phyloP scores from a whole-genome alignment of 2,113 vertebrate genomes.

The Gallinago media region DNA sequence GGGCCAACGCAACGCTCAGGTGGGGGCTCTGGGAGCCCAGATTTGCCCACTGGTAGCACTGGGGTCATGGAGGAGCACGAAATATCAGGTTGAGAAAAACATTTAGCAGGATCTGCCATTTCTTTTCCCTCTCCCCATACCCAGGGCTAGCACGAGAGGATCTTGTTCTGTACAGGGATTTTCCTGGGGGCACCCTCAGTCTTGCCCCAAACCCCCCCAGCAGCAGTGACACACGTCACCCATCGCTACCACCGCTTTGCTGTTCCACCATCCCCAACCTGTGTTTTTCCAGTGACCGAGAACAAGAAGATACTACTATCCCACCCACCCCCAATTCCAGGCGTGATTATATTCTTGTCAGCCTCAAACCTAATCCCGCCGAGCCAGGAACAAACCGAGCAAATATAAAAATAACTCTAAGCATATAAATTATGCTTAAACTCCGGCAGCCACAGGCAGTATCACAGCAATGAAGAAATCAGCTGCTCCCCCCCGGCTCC shows the following conservation, averaged over 20 bases:
- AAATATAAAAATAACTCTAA: background rate
- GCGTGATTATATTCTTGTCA: background rate
- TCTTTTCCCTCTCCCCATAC: background rate
- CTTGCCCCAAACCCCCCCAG: background rate
- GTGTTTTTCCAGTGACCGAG: fast-evolving
- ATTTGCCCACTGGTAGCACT: background rate
- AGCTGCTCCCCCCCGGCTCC: background rate
- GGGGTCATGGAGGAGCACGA: background rate
- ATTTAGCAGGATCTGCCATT: background rate
- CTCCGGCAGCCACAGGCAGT: background rate
- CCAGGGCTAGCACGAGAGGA: background rate
- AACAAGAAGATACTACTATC: fast-evolving
- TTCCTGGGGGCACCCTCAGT: background rate
- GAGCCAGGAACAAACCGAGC: background rate
- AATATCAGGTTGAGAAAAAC: background rate
- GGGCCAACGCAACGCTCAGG: fast-evolving
- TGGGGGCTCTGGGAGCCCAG: background rate
- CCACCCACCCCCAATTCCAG: background rate
- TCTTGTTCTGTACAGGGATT: background rate
- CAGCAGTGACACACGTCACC: background rate
- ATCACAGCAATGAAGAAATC: background rate
- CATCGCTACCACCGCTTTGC: fast-evolving
- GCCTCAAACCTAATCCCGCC: background rate
- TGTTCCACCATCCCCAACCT: background rate
- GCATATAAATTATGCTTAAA: background rate